phyloP scores from a whole-genome alignment of 2,888 invertebrate species.

The Pinctada fucata region DNA sequence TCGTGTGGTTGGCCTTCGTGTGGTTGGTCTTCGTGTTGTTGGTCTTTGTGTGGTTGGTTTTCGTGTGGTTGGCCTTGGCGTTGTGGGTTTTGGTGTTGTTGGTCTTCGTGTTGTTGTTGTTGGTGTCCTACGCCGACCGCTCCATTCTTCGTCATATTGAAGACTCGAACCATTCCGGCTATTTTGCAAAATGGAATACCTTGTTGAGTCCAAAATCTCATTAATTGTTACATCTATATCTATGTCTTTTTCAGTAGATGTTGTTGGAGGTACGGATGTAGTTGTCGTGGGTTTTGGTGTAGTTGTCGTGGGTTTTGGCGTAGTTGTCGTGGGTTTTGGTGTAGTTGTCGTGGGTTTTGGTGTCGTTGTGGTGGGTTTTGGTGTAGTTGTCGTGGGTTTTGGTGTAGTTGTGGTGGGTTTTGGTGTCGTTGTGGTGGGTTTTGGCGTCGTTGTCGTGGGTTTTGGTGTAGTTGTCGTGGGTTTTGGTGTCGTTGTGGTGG shows the following conservation, averaged over 20 bases:
- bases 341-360: neutral
- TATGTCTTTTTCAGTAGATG: constrained; percentile 29
- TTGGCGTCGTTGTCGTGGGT: neutral
- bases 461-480: neutral
- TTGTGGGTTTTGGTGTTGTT: constrained; percentile 14
- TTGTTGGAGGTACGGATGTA: constrained; percentile 21
- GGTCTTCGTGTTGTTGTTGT: constrained; percentile 13
- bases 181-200: neutral
- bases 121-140: constrained; percentile 1
- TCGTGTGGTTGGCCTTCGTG: constrained; percentile 15
- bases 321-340: neutral
- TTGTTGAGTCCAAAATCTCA: constrained; percentile 17
- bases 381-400: neutral
- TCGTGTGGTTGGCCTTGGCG: constrained; percentile 25
- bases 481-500: neutral
- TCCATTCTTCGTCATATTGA: constrained; percentile 5
- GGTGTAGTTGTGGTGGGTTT: neutral
- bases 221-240: neutral
- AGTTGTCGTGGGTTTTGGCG: neutral
- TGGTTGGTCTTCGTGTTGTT: constrained; percentile 22
- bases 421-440: neutral
- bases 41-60: constrained; percentile 15
- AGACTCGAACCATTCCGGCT: neutral
- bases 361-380: neutral
- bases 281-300: neutral